Conservation (phyloP, 2,888 invertebrate genomes). For the Agrochola litura region DNA sequence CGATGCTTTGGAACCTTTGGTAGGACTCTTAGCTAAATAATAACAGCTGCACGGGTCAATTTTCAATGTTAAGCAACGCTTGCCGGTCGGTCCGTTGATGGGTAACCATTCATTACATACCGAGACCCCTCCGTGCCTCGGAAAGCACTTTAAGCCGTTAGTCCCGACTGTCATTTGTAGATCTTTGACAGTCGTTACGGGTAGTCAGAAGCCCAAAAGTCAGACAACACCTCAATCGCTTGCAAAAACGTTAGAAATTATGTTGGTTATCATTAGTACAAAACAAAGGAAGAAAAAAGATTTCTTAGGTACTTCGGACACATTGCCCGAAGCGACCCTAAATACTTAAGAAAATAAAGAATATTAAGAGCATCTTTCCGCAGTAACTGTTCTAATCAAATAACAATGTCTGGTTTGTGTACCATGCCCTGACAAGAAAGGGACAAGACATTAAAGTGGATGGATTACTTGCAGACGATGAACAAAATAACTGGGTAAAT, state of each 20-base stretch:
- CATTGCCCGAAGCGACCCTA: background rate
- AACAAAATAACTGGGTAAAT: background rate
- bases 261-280: background rate
- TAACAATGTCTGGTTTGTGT: conserved; percentile 3
- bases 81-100: too few relatives aligned
- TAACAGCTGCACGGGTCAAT: too few relatives aligned
- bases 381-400: background rate
- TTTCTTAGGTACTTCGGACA: background rate
- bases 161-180: too few relatives aligned
- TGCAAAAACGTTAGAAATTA: background rate
- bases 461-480: background rate
- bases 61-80: too few relatives aligned
- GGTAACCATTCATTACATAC: too few relatives aligned
- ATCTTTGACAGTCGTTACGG: too few relatives aligned
- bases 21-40: too few relatives aligned
- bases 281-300: background rate
- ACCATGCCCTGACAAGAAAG: too few relatives aligned
- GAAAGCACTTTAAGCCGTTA: too few relatives aligned
- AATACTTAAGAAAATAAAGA: background rate
- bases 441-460: background rate
- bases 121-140: too few relatives aligned
- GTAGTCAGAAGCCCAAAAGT: too few relatives aligned
- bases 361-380: background rate
- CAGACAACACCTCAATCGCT: too few relatives aligned
- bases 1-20: conserved; percentile 17